Evolutionary conservation across 2,888 invertebrate genomes (phyloP).

Genomic region (Nemurella pictetii): DNA sequence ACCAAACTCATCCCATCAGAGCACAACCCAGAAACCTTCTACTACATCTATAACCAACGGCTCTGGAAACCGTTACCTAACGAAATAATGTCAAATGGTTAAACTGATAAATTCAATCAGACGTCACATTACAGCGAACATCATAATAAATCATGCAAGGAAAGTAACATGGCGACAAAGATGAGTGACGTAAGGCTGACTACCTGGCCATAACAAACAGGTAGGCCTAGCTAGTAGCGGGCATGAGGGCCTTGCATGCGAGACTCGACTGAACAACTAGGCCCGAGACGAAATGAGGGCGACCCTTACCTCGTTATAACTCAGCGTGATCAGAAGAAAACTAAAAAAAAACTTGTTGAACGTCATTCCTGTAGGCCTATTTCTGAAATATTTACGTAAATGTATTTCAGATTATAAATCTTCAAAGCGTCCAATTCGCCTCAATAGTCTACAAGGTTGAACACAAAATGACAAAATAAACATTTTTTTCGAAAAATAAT

Average conservation of each 20-base stretch:
- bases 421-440: background rate
- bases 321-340: background rate
- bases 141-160: background rate
- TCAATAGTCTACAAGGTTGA: background rate
- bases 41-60: no score
- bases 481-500: background rate
- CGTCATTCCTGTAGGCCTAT: background rate
- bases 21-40: no score
- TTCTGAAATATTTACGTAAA: constrained; percentile 10
- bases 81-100: constrained; percentile 13
- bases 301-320: constrained; percentile 14
- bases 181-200: constrained; percentile 1
- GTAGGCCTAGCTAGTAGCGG: background rate
- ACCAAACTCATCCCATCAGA: no score
- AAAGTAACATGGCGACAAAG: constrained; percentile 17
- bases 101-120: background rate
- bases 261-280: background rate
- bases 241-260: background rate
- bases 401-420: background rate
- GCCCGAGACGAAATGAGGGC: background rate
- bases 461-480: background rate
- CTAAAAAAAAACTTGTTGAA: background rate
- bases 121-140: background rate
- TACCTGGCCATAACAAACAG: constrained; percentile 10
- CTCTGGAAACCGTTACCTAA: no score